Conservation (phyloP, 2,888 invertebrate genomes). For the Alloscopus bannaensis region DNA sequence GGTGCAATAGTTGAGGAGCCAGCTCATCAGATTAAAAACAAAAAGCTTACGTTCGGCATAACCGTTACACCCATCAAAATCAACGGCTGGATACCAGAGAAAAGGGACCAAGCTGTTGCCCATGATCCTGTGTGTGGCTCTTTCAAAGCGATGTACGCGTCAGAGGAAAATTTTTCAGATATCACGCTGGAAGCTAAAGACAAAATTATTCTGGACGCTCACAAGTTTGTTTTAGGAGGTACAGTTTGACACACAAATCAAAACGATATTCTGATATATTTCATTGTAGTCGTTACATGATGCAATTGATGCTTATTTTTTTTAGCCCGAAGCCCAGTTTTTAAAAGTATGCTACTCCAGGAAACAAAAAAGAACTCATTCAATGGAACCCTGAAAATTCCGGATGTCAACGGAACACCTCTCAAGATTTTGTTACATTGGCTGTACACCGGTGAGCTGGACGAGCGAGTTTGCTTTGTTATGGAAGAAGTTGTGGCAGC, state of each 20-base stretch:
- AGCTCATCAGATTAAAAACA: no score
- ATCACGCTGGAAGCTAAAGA: slow-evolving; percentile 12
- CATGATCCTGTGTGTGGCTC: no score
- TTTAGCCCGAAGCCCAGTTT: not conserved
- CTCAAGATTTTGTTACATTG: slow-evolving; percentile 8
- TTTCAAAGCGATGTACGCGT: not conserved
- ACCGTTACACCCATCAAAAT: no score
- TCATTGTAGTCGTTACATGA: not conserved
- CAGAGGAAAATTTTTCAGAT: slow-evolving; percentile 12
- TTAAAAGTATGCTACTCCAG: not conserved
- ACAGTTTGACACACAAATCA: not conserved
- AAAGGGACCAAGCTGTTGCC: no score
- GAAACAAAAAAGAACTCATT: not conserved
- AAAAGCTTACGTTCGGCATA: no score
- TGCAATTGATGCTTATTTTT: not conserved
- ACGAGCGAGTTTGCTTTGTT: not conserved
- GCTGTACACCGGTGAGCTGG: slow-evolving; percentile 20
- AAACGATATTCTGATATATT: no score
- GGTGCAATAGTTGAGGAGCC: no score
- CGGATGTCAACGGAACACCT: not conserved
- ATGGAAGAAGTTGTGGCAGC: not conserved
- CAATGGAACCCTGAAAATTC: not conserved
- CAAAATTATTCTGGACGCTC: not conserved
- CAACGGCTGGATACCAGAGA: no score
- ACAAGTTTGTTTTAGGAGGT: slow-evolving; percentile 14